These are phyloP conservation scores for Lycia hirtaria DNA, from an alignment of 2,888 invertebrate species.

Conservation along the genomic window DNA sequence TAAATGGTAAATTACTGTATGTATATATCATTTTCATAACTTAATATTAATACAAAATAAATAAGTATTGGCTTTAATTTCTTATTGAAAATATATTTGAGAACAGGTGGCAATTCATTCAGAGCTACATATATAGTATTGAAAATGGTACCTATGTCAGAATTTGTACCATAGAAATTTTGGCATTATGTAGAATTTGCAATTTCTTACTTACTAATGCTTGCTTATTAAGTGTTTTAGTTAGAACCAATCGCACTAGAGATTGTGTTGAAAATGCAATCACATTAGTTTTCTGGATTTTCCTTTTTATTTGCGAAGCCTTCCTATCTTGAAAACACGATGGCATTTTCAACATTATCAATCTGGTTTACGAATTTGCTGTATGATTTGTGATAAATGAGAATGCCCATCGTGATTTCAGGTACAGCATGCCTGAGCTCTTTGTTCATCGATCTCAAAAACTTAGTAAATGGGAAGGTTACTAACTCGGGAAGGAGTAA, in stretches of 20 bases:
- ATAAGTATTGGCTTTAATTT: too few relatives aligned
- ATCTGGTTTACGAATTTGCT: slow-evolving; percentile 45
- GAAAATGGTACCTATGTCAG: too few relatives aligned
- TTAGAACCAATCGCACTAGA: slow-evolving; percentile 39
- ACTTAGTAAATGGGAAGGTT: slow-evolving; percentile 80
- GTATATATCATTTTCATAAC: too few relatives aligned
- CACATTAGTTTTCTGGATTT: slow-evolving; percentile 69
- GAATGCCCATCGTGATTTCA: slow-evolving; percentile 86
- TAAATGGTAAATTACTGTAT: too few relatives aligned
- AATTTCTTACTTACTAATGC: slow-evolving; percentile 20
- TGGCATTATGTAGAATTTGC: not conserved
- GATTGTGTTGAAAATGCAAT: slow-evolving; percentile 86
- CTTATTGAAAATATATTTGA: too few relatives aligned
- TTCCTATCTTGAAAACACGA: slow-evolving; percentile 80
- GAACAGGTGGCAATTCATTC: too few relatives aligned
- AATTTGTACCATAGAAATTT: not conserved
- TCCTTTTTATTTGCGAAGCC: slow-evolving; percentile 75
- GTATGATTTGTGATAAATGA: slow-evolving; percentile 59
- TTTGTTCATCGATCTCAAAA: slow-evolving; percentile 82
- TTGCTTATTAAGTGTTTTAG: slow-evolving; percentile 11
- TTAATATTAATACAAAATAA: too few relatives aligned
- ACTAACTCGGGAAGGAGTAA: slow-evolving; percentile 67
- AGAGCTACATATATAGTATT: too few relatives aligned
- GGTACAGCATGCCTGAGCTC: slow-evolving; percentile 80
- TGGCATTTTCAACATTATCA: slow-evolving; percentile 83